Conservation (phyloP, 2,113 vertebrate species). For the Mystacornis crossleyi region DNA sequence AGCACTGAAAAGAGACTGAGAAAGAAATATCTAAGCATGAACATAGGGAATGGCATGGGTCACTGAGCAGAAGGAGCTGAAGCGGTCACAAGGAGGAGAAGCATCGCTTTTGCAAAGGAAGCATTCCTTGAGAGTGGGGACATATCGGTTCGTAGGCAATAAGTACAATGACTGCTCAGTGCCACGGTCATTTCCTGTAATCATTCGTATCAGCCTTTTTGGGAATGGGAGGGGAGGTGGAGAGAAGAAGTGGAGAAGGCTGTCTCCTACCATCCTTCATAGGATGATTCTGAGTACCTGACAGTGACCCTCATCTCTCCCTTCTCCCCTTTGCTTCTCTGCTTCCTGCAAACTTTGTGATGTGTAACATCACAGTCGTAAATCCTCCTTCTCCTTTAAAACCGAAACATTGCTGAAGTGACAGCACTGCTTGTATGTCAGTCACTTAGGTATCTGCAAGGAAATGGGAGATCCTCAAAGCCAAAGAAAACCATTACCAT, state of each 20-base stretch:
- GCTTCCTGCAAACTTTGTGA: neutral
- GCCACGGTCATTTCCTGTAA: neutral
- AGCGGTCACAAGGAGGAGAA: neutral
- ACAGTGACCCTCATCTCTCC: neutral
- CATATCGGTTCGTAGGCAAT: neutral
- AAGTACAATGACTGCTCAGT: neutral
- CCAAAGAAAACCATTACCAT: slow-evolving; percentile 21
- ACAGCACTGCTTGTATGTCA: neutral
- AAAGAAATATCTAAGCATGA: neutral
- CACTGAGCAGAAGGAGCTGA: neutral
- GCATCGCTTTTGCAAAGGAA: neutral
- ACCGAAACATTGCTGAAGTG: neutral
- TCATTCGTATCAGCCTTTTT: neutral
- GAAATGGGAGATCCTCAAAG: neutral
- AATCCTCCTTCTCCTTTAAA: neutral
- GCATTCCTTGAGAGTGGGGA: neutral
- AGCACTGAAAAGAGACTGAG: neutral
- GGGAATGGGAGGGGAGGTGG: neutral
- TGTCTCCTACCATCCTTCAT: neutral
- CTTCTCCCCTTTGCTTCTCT: neutral
- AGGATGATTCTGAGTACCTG: neutral
- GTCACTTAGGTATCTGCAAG: neutral
- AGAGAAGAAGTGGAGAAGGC: neutral
- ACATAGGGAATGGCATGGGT: neutral
- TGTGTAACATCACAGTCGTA: neutral